Evolutionary conservation across 2,888 invertebrate species (phyloP).

Genomic region (Drosophila mimica): DNA sequence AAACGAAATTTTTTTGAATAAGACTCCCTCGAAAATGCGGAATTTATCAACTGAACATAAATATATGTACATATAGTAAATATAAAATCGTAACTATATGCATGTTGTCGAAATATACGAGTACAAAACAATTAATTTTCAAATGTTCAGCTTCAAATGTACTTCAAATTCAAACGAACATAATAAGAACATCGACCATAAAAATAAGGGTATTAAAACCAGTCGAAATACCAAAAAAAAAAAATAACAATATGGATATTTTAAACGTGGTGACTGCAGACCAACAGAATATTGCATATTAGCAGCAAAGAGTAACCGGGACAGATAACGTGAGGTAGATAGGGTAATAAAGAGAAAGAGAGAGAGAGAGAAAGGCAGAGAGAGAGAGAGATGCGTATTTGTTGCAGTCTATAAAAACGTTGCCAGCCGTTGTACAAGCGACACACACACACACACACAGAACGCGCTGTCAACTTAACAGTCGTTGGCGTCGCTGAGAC

Average conservation of each 20-base stretch:
- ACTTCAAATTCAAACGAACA: not conserved
- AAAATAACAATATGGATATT: constrained; percentile 9
- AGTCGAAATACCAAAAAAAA: constrained; percentile 16
- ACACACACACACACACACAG: constrained; percentile 20
- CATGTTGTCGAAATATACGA: too few species aligned
- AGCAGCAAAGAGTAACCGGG: constrained; percentile 26
- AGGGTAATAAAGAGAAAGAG: not conserved
- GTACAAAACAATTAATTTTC: not conserved
- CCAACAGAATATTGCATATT: constrained; percentile 75
- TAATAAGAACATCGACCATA: not conserved
- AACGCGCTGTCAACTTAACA: constrained; percentile 49
- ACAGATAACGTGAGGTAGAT: not conserved
- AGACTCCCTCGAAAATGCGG: not conserved
- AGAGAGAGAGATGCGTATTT: constrained; percentile 32
- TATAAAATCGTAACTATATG: not conserved
- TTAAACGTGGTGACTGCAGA: constrained; percentile 48
- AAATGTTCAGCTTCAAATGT: not conserved
- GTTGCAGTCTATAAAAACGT: constrained; percentile 70
- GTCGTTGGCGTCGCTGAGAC: constrained; percentile 23
- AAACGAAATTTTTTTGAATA: not conserved
- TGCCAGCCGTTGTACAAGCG: constrained; percentile 51
- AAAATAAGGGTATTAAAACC: not conserved
- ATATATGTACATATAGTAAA: not conserved
- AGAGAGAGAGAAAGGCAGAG: constrained; percentile 6
- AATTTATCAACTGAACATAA: not conserved